Conservation (phyloP, 2,888 invertebrate species). For the Capitulum mitella region DNA sequence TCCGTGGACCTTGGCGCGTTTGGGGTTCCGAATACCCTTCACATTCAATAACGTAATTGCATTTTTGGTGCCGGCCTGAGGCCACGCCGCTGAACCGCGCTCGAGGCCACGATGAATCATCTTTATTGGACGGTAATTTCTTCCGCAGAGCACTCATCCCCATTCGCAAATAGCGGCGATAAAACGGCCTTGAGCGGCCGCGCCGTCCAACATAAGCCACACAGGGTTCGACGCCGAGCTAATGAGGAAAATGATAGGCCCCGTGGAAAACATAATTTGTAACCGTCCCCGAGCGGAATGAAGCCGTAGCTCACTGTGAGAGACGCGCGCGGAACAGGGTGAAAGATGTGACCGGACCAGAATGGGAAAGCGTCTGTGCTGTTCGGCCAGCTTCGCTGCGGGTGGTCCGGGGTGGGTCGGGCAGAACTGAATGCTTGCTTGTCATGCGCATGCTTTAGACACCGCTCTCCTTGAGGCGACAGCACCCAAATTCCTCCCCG, state of each 20-base stretch:
- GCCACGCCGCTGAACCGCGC: not conserved
- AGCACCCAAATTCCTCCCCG: too few species aligned
- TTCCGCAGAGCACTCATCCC: not conserved
- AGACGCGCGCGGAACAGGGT: not conserved
- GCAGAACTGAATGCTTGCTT: too few species aligned
- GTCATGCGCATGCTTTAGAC: too few species aligned
- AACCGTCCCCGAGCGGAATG: not conserved
- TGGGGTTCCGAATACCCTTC: not conserved
- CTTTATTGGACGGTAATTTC: slow-evolving; percentile 3
- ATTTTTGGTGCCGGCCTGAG: not conserved
- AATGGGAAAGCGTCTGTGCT: not conserved
- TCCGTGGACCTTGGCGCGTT: not conserved
- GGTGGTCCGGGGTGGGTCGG: not conserved
- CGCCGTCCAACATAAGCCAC: not conserved
- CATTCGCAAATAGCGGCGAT: not conserved
- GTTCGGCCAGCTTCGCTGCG: not conserved
- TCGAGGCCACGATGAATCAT: not conserved
- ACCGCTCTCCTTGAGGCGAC: too few species aligned
- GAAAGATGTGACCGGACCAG: not conserved
- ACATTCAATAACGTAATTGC: not conserved
- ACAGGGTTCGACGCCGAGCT: not conserved
- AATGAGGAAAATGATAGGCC: slow-evolving; percentile 6
- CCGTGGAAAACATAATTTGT: slow-evolving; percentile 8
- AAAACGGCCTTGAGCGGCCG: not conserved
- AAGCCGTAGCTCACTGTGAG: not conserved